These are phyloP conservation scores for Caenorhabditis imperialis DNA, from an alignment of 2,888 invertebrate genomes.

Conservation along the genomic window DNA sequence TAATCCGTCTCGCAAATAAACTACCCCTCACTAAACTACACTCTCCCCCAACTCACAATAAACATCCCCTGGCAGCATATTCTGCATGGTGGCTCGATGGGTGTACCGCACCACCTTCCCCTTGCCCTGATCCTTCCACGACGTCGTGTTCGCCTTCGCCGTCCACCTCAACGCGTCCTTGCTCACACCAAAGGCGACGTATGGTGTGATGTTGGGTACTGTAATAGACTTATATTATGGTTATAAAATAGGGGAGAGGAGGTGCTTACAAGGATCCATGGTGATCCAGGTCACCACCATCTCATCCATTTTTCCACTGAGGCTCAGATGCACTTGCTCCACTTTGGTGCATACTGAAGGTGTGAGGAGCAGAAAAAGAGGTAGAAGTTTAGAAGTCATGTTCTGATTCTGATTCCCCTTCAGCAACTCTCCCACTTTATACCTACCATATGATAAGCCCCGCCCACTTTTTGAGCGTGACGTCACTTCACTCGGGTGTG, in stretches of 20 bases:
- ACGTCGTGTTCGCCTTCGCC: constrained; percentile 23
- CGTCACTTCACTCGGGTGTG: no score
- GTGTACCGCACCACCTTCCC: constrained; percentile 22
- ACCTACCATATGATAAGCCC: constrained; percentile 1
- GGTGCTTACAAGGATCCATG: constrained; percentile 41
- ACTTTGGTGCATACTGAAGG: constrained; percentile 13
- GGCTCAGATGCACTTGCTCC: constrained; percentile 56
- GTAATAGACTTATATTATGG: background rate
- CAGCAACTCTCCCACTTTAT: background rate
- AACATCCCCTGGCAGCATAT: constrained; percentile 36
- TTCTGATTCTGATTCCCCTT: background rate
- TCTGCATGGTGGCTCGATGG: constrained; percentile 29
- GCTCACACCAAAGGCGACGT: constrained; percentile 20
- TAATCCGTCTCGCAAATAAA: no score
- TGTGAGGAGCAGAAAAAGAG: background rate
- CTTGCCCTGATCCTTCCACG: constrained; percentile 30
- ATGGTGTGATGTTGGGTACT: constrained; percentile 37
- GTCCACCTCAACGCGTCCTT: constrained; percentile 12
- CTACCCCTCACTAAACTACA: no score
- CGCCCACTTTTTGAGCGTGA: constrained; percentile 11
- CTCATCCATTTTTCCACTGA: constrained; percentile 31
- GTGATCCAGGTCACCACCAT: constrained; percentile 59
- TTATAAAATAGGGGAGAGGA: background rate
- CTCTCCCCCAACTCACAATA: constrained; percentile 51
- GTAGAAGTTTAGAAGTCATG: background rate